Percentiles rank a stretch among this genome's conserved stretches.
Evolutionary conservation across 1,140 invertebrate genomes (phyloP).

Genomic region (Galleria mellonella): DNA sequence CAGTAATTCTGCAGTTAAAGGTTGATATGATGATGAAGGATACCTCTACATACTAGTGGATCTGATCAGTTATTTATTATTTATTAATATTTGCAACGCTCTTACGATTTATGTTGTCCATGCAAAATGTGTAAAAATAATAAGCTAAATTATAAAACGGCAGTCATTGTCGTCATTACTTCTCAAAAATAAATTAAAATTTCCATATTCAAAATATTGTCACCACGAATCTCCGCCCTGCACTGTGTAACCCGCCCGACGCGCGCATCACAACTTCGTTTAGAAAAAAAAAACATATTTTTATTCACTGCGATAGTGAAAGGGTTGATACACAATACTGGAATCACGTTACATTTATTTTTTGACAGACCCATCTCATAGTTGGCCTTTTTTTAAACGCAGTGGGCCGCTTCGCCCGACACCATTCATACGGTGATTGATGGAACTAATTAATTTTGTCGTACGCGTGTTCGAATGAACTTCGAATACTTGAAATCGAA

Average conservation of each 20-base stretch:
- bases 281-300: slow-evolving; percentile 13
- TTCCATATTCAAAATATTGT: slow-evolving; percentile 43
- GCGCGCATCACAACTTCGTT: slow-evolving; percentile 27
- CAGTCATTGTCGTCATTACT: too few relatives aligned
- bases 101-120: too few relatives aligned
- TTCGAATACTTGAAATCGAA: slow-evolving; percentile 48
- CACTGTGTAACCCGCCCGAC: slow-evolving; percentile 12
- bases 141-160: too few relatives aligned
- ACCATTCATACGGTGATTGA: slow-evolving; percentile 62
- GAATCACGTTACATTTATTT: slow-evolving; percentile 64
- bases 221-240: slow-evolving; percentile 37
- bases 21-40: too few relatives aligned
- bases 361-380: slow-evolving; percentile 26
- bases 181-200: too few relatives aligned
- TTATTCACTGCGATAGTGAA: slow-evolving; percentile 26
- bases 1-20: too few relatives aligned
- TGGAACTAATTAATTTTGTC: slow-evolving; percentile 71
- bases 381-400: slow-evolving; percentile 49
- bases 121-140: too few relatives aligned
- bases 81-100: too few relatives aligned
- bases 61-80: too few relatives aligned
- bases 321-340: slow-evolving; percentile 55
- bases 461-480: slow-evolving; percentile 39
- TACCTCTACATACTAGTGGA: too few relatives aligned
- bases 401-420: slow-evolving; percentile 50